Evolutionary conservation across 2,888 invertebrate genomes (phyloP), one percentile per base, ranked within the genome.

Genomic region (Scaptodrosophila latifasciaeformis): DNA sequence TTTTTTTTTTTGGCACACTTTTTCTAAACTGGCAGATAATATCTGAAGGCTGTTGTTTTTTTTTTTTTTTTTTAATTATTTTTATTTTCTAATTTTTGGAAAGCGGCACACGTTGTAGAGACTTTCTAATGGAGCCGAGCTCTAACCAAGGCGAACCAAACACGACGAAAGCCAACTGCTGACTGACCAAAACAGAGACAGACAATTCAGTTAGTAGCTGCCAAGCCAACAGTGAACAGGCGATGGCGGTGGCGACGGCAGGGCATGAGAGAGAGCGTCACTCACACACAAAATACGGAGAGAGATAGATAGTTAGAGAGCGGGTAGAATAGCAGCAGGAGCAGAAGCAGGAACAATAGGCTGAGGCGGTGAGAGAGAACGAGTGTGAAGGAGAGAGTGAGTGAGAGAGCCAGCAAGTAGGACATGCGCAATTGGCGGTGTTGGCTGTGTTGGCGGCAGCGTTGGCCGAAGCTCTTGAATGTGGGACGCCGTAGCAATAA

Each of bases 151-250:
- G 70, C 79, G 72, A 68, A 80, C 80, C 80, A 74, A 80, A 77
- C 81, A 75, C 81, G 62, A 80, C 83, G 83, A 83, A 82, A 80
- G 81, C 83, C 86, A 85, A 86, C 84, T 86, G 85, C 85, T 85
- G 84, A 86, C 86, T 86, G 86, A 86, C 86, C 86, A 86, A 86
- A 86, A 86, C 86, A 86, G 85, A 86, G 85, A 85, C 83, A 82
- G 83, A 83, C 80, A 82, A 84, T 75, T 82, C 79, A 76, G 82
- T 83, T 84, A 85, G 83, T 79, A 79, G 65, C 63, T 42, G 67
- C 42, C 35, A 39, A 57, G 52, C 46, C 61, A 49, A 57, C 56
- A n/a, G n/a, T n/a, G n/a, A n/a, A n/a, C 31, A 31, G 45, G 42
- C 15, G 17, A 44, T 48, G 49, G 48, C 45, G 47, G 47, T 24